phyloP scores from a whole-genome alignment of 2,113 vertebrate genomes.

The Panurus biarmicus region DNA sequence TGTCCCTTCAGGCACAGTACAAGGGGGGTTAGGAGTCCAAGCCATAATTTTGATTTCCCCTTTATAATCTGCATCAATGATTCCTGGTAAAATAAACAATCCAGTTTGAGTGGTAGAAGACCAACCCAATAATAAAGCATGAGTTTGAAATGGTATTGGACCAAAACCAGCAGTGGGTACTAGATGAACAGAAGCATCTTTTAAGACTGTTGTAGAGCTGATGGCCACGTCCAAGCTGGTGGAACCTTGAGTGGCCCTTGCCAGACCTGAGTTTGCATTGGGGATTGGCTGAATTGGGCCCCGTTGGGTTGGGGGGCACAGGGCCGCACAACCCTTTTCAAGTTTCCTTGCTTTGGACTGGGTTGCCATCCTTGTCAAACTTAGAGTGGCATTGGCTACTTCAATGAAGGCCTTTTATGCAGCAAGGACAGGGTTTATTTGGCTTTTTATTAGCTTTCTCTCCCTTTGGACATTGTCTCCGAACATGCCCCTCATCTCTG shows the following conservation, averaged over 20 bases:
- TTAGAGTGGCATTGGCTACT: background rate
- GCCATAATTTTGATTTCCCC: background rate
- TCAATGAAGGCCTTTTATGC: background rate
- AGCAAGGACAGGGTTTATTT: background rate
- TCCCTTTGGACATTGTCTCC: background rate
- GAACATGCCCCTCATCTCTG: rapidly evolving
- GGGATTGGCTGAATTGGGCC: background rate
- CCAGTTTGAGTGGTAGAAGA: background rate
- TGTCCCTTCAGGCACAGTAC: background rate
- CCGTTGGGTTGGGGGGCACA: background rate
- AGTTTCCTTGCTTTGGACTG: background rate
- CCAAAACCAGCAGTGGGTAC: background rate
- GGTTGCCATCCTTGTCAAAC: background rate
- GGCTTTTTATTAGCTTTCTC: background rate
- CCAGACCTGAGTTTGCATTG: background rate
- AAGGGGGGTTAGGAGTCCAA: background rate
- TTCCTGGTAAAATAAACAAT: background rate
- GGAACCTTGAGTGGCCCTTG: background rate
- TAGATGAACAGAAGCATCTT: background rate
- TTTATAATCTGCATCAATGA: background rate
- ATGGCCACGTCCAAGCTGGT: rapidly evolving
- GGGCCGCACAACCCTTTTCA: rapidly evolving
- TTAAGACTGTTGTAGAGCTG: background rate
- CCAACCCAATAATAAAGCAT: background rate
- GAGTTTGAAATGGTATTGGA: background rate